These are phyloP conservation scores for Pleuronectes platessa DNA, from an alignment of 2,113 vertebrate species.

Conservation along the genomic window DNA sequence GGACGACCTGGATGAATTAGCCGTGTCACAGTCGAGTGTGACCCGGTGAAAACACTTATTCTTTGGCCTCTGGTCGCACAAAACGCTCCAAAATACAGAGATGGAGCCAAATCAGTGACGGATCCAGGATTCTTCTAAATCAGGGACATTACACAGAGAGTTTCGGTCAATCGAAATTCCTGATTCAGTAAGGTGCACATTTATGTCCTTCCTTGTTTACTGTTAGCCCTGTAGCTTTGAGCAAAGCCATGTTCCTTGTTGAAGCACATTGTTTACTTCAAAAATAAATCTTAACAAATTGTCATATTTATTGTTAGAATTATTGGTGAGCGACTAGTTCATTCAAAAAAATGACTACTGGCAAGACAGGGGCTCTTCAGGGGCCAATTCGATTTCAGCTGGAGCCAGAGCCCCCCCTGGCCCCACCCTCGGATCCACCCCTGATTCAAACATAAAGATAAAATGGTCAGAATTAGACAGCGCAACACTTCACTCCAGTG, in stretches of 20 bases:
- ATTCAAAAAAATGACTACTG: no score
- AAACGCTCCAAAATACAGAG: not conserved
- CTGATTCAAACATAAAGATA: not conserved
- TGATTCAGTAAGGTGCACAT: not conserved
- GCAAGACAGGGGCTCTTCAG: no score
- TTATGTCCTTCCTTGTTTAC: not conserved
- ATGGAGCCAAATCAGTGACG: not conserved
- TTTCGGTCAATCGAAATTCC: no score
- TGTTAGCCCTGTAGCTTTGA: no score
- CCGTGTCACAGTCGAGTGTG: not conserved
- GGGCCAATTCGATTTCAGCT: not conserved
- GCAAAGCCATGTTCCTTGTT: no score
- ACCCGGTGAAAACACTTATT: not conserved
- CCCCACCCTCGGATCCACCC: not conserved
- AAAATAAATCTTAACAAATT: no score
- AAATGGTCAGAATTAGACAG: not conserved
- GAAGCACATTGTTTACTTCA: no score
- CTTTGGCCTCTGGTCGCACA: not conserved
- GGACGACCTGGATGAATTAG: not conserved
- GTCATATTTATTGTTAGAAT: not conserved
- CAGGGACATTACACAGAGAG: no score
- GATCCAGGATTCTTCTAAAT: no score
- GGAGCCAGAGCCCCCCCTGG: not conserved
- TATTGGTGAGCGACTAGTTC: no score
- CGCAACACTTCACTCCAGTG: not conserved